Base-by-base conservation (phyloP, 2,113 vertebrate genomes). In the Rhineura floridana region DNA sequence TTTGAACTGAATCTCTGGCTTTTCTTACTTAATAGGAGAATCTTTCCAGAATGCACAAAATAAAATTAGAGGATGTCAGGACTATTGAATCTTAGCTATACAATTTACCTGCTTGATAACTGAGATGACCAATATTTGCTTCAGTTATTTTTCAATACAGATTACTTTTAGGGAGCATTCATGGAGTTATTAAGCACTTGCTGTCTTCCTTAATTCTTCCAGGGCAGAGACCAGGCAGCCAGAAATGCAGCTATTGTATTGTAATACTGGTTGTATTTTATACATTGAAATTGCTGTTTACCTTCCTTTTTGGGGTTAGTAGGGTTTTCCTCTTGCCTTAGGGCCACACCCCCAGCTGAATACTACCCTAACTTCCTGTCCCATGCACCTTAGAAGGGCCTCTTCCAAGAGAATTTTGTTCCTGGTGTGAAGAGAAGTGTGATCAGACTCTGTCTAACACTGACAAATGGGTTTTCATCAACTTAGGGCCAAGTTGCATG, bases 11-110 rank as follows among this genome's bases (percentile, higher is more conserved):
- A 21, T 46, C 11, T 30, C 42, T 82, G 13, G 1, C 0, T 42
- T 62, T n/a, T n/a, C 80, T 15, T 12, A 83, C 23, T 65, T 0
- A 19, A 2, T 62, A 30, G 39, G 48, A 42, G 30, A 48, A 21
- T 59, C 36, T 82, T 17, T 77, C 2, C 25, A 46, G 19, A 75
- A 91, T 59, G 19, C 21, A 39, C 36, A 85, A 4, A 28, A 4
- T 7, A 73, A 52, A n/a, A 72, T 81, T 88, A 69, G 62, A 12
- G 76, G 73, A n/a, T 62, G 6, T 76, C 77, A 39, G 62, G 39
- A 52, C 44, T 72, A 42, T 44, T 76, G 28, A 80, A 69, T 72
- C 83, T 84, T 83, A 83, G 46, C 69, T 69, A 12, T 50, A 78
- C 23, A 91, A 10, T 67, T n/a, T 12, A n/a, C 77, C 75, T 52